Evolutionary conservation across 2,888 invertebrate genomes (phyloP).

Genomic region (Entomobrya proxima): DNA sequence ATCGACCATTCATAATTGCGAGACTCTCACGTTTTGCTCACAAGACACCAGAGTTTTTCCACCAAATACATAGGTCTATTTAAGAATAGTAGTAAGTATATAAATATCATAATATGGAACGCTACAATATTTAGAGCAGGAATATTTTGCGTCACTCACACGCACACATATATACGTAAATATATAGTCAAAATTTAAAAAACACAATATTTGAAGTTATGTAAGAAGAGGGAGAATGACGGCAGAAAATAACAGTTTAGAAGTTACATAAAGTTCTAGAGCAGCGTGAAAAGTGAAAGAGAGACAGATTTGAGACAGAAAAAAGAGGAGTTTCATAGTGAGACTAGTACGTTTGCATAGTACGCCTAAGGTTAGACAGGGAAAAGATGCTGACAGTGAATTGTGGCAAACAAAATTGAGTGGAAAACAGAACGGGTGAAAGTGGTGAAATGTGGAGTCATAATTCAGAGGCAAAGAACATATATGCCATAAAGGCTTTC

Average conservation of each 20-base stretch:
- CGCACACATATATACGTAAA: slow-evolving; percentile 13
- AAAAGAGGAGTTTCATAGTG: slow-evolving; percentile 29
- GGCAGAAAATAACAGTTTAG: neutral
- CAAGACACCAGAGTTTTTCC: slow-evolving; percentile 76
- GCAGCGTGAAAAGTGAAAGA: slow-evolving; percentile 27
- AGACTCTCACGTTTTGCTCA: slow-evolving; percentile 71
- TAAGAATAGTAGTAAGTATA: neutral
- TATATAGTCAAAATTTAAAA: neutral
- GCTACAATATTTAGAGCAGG: neutral
- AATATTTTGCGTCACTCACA: slow-evolving; percentile 13
- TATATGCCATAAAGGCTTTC: no score
- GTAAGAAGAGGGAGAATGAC: neutral
- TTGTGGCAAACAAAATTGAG: no score
- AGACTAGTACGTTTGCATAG: no score
- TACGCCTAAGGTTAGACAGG: slow-evolving; percentile 29
- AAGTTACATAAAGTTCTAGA: neutral
- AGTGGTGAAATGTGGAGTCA: no score
- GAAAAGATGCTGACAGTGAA: no score
- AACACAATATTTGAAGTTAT: neutral
- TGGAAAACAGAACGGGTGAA: no score
- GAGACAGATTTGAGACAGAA: neutral
- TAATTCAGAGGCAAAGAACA: no score
- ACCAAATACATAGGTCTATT: slow-evolving; percentile 72
- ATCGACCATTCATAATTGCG: slow-evolving; percentile 58
- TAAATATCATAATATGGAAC: neutral